phyloP scores from a whole-genome alignment of 2,888 invertebrate genomes.

The Patella depressa region DNA sequence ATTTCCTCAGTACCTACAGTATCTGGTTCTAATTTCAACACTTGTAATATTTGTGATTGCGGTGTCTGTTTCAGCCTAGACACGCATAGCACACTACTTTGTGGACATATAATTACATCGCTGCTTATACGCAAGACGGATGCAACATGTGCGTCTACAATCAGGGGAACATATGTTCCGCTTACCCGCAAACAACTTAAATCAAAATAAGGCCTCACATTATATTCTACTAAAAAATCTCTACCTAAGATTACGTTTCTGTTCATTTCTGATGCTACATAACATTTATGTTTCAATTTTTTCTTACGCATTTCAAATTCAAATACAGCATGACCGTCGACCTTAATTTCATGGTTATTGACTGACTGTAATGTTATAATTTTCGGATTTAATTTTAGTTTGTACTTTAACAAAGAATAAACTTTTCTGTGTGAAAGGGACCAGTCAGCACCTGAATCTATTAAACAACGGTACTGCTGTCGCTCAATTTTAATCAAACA shows the following conservation, averaged over 20 bases:
- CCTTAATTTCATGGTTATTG: too few relatives aligned
- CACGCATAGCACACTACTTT: neutral
- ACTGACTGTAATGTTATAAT: too few relatives aligned
- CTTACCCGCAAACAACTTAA: neutral
- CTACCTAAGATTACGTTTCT: neutral
- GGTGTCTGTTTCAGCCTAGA: too few relatives aligned
- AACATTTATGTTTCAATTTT: neutral
- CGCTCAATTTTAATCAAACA: neutral
- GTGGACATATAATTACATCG: neutral
- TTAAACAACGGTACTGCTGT: neutral
- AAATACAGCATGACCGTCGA: neutral
- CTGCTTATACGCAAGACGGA: neutral
- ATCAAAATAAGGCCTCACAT: neutral
- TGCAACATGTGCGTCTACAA: neutral
- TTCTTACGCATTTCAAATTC: neutral
- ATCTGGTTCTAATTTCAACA: too few relatives aligned
- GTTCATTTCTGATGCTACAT: neutral
- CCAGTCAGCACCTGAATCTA: conserved; percentile 8
- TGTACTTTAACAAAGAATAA: neutral
- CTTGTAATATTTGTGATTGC: too few relatives aligned
- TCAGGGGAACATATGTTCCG: neutral
- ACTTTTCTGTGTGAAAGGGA: neutral
- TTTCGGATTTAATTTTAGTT: neutral
- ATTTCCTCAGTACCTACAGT: too few relatives aligned
- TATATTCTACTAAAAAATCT: neutral